These are phyloP conservation scores for Tenthredo distinguenda DNA, from an alignment of 2,888 invertebrate genomes.

Conservation along the genomic window DNA sequence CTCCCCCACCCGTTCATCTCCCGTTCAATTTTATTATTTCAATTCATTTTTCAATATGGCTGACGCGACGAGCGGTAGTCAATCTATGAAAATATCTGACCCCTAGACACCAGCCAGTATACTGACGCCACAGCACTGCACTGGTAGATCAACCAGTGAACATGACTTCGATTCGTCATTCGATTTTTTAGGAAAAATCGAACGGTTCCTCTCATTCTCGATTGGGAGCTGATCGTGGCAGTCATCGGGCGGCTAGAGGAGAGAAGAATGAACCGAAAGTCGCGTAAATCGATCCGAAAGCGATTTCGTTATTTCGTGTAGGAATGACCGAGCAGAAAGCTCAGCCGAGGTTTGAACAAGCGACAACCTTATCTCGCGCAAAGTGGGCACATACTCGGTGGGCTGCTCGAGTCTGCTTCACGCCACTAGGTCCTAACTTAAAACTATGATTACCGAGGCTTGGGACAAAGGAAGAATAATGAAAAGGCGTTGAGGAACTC, in stretches of 20 bases:
- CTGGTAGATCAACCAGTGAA: neutral
- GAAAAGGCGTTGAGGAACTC: conserved; percentile 14
- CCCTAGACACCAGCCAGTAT: neutral
- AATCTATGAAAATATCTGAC: conserved; percentile 44
- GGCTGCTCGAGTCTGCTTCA: neutral
- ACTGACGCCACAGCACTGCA: neutral
- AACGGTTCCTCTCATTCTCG: too few relatives aligned
- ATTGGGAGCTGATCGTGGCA: neutral
- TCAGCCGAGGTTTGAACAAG: neutral
- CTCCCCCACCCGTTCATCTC: conserved; percentile 61
- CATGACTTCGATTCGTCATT: neutral
- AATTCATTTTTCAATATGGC: conserved; percentile 76
- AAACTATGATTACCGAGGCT: neutral
- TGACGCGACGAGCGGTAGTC: conserved; percentile 52
- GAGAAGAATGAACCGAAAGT: neutral
- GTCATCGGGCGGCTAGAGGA: neutral
- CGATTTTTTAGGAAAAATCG: neutral
- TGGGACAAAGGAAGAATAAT: conserved; percentile 35
- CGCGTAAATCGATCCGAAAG: neutral
- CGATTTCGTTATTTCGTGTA: conserved; percentile 31
- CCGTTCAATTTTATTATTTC: conserved; percentile 74
- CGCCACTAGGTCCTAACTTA: neutral
- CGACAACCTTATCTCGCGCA: conserved; percentile 29
- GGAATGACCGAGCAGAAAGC: neutral
- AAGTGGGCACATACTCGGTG: neutral